These are phyloP conservation scores for Pterostichus madidus DNA, from an alignment of 2,888 invertebrate species.

Conservation along the genomic window DNA sequence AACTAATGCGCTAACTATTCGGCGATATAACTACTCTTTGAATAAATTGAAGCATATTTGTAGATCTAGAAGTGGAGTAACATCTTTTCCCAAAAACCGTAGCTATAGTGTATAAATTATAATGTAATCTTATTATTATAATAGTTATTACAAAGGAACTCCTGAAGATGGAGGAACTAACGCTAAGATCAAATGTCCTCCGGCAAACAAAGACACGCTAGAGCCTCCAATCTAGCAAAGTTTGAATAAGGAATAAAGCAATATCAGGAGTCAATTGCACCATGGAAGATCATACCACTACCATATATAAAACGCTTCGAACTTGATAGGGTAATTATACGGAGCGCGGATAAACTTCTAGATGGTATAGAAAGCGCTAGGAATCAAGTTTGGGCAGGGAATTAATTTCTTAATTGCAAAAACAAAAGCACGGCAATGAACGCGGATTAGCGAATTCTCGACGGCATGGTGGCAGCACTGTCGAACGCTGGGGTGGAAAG, in stretches of 20 bases:
- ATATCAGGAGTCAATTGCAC: neutral
- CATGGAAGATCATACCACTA: slow-evolving; percentile 9
- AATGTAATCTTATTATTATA: no score
- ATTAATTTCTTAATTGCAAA: slow-evolving; percentile 64
- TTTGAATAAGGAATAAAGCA: neutral
- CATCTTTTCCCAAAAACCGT: no score
- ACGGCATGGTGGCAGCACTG: neutral
- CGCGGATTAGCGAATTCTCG: slow-evolving; percentile 47
- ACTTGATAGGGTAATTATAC: slow-evolving; percentile 33
- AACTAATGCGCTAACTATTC: no score
- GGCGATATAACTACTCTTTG: no score
- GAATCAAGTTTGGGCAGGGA: slow-evolving; percentile 50
- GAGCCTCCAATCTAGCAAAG: neutral
- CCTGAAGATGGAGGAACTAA: neutral
- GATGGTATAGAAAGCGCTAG: slow-evolving; percentile 44
- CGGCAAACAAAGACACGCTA: slow-evolving; percentile 6
- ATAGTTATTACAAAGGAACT: no score
- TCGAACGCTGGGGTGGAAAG: neutral
- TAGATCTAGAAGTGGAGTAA: no score
- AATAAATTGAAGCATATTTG: no score
- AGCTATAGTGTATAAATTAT: no score
- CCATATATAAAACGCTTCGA: slow-evolving; percentile 31
- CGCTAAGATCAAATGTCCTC: neutral
- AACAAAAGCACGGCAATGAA: slow-evolving; percentile 59
- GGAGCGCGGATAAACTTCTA: slow-evolving; percentile 21